phyloP scores from a whole-genome alignment of 2,797 vertebrate species.

The Myripristis murdjan region DNA sequence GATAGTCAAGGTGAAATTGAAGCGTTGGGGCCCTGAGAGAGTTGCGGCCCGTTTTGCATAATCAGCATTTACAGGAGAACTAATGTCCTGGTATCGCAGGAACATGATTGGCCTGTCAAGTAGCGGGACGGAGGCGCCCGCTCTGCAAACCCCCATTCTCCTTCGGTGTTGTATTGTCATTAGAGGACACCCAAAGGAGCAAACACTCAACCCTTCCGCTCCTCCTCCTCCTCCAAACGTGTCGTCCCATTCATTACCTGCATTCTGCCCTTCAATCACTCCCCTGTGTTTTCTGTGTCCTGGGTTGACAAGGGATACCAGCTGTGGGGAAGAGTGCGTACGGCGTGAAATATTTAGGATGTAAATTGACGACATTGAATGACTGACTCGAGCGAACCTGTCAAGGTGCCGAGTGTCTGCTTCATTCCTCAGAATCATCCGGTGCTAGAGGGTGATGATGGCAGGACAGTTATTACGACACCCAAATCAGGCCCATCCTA shows the following conservation, averaged over 20 bases:
- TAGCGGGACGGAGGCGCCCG: background rate
- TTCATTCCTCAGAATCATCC: slow-evolving; percentile 17
- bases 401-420: background rate
- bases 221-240: slow-evolving; percentile 36
- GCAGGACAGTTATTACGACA: too few species aligned
- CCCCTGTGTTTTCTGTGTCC: slow-evolving; percentile 9
- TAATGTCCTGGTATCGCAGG: slow-evolving; percentile 55
- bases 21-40: slow-evolving; percentile 46
- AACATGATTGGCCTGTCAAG: slow-evolving; percentile 71
- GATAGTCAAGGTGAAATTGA: slow-evolving; percentile 77
- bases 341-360: slow-evolving; percentile 13
- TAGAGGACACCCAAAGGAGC: slow-evolving; percentile 33
- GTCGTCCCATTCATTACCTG: slow-evolving; percentile 33
- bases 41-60: slow-evolving; percentile 66
- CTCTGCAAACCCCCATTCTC: slow-evolving; percentile 15
- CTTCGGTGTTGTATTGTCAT: slow-evolving; percentile 31
- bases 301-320: background rate
- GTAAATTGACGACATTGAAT: background rate
- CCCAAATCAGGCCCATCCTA: too few species aligned
- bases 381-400: slow-evolving; percentile 1
- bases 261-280: slow-evolving; percentile 11
- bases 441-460: background rate
- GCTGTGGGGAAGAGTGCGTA: background rate
- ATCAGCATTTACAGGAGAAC: slow-evolving; percentile 75
- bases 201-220: slow-evolving; percentile 8